Evolutionary conservation across 2,888 invertebrate genomes (phyloP), one percentile per base, ranked within the genome.

Genomic region (Ochropacha duplaris): DNA sequence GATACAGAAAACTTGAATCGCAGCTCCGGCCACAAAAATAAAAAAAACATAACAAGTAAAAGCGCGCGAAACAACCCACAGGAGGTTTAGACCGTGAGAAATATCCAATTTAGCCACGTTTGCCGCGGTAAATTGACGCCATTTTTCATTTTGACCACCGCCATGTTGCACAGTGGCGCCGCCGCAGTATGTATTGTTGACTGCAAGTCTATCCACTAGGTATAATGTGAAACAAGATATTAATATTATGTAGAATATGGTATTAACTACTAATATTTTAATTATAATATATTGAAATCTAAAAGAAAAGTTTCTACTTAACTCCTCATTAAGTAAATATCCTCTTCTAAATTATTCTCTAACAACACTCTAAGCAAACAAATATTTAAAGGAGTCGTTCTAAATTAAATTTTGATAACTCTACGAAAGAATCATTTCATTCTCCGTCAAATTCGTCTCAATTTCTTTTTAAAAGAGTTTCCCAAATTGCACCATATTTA

Each of bases 71-170:
- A 79, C 77, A 79, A 69, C 76, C 71, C 71, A 69, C 76, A 72
- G 66, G 76, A 76, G 81, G 78, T 76, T 84, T 76, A 83, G 84
- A 71, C 82, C 79, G 85, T 85, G 88, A 88, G 86, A 88, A 90
- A 90, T 88, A 87, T 88, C 89, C 91, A 91, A 90, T 91, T 91
- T 91, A 84, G 85, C 83, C 76, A 84, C 83, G 85, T 86, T 88
- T 88, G 80, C 86, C 84, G n/a, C 87, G 81, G 79, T 83, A 91
- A 91, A 92, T 92, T 87, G 90, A 77, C 82, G 86, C 84, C 83
- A 90, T 92, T 88, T 89, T 86, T 91, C 89, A 90, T 86, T 84
- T 81, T 72, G 81, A 77, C 77, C 76, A 62, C 74, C 71, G 82
- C 88, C 87, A 86, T 85, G 76, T 84, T 86, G 84, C 79, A 69